Percentiles rank a stretch among this genome's conserved stretches.
Conservation (phyloP, 1,140 invertebrate species). For the Asbolus verrucosus region DNA sequence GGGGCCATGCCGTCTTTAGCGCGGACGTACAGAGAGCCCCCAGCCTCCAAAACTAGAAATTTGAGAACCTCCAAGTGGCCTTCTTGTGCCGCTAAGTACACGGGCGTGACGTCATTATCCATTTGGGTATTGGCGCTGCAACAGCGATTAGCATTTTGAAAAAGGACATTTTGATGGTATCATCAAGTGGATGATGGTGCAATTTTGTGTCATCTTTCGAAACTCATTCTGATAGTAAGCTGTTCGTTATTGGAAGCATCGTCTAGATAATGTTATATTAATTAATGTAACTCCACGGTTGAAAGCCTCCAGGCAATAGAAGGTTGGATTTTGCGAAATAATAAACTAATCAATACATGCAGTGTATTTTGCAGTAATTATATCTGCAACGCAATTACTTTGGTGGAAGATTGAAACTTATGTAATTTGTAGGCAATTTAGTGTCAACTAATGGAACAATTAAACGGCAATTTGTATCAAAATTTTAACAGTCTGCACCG, state of each 20-base stretch:
- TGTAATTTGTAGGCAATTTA: background rate
- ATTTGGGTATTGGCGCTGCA: slow-evolving; percentile 87
- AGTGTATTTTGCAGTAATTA: slow-evolving; percentile 25
- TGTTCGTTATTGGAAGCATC: too few relatives aligned
- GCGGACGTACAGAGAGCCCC: slow-evolving; percentile 79
- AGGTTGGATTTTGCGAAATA: slow-evolving; percentile 23
- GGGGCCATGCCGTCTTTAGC: slow-evolving; percentile 91
- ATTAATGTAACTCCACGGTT: slow-evolving; percentile 6
- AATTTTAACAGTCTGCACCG: too few relatives aligned
- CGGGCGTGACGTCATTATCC: slow-evolving; percentile 91
- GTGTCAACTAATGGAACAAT: too few relatives aligned
- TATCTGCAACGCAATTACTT: slow-evolving; percentile 12
- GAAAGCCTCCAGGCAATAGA: slow-evolving; percentile 4
- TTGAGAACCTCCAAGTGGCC: slow-evolving; percentile 87
- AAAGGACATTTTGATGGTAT: background rate
- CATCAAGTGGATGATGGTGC: too few relatives aligned
- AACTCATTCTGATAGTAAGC: too few relatives aligned
- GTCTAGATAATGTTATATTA: background rate
- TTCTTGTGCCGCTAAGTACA: slow-evolving; percentile 88
- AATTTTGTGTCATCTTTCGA: too few relatives aligned
- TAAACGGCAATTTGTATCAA: too few relatives aligned
- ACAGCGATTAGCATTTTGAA: slow-evolving; percentile 53
- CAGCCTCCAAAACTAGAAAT: slow-evolving; percentile 83
- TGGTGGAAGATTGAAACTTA: slow-evolving; percentile 1
- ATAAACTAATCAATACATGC: slow-evolving; percentile 14